phyloP scores from a whole-genome alignment of 2,113 vertebrate genomes.

The Craseonycteris thonglongyai region DNA sequence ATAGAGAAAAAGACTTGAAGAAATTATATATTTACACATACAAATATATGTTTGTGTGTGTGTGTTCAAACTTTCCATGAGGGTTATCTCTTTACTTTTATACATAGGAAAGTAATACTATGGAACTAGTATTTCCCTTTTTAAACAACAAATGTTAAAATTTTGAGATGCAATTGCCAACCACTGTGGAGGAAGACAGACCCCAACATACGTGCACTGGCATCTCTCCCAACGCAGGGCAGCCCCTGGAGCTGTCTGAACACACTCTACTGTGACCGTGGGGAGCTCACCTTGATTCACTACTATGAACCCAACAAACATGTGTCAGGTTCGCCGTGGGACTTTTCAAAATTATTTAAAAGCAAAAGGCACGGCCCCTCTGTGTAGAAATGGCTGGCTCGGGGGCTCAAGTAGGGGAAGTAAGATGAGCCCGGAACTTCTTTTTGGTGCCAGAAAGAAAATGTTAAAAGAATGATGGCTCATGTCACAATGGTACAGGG shows the following conservation, averaged over 20 bases:
- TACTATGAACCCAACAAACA: neutral
- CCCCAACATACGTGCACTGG: accelerated
- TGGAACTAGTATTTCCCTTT: neutral
- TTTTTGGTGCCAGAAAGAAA: neutral
- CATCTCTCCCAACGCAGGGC: too few species aligned
- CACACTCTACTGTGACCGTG: accelerated
- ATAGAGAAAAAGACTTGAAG: neutral
- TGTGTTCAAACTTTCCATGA: neutral
- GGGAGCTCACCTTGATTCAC: accelerated
- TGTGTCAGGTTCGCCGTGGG: accelerated
- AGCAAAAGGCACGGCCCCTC: neutral
- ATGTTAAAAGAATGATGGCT: neutral
- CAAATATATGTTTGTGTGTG: neutral
- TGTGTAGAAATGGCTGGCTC: neutral
- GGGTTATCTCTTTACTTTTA: neutral
- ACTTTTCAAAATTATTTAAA: neutral
- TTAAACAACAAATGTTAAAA: neutral
- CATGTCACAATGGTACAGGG: neutral
- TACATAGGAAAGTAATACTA: neutral
- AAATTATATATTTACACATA: neutral
- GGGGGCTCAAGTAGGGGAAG: neutral
- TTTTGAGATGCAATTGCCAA: neutral
- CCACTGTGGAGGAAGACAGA: too few species aligned
- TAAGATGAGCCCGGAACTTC: neutral
- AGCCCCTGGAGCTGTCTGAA: neutral